Conservation (phyloP, 2,888 invertebrate genomes). For the Adelphocoris suturalis region DNA sequence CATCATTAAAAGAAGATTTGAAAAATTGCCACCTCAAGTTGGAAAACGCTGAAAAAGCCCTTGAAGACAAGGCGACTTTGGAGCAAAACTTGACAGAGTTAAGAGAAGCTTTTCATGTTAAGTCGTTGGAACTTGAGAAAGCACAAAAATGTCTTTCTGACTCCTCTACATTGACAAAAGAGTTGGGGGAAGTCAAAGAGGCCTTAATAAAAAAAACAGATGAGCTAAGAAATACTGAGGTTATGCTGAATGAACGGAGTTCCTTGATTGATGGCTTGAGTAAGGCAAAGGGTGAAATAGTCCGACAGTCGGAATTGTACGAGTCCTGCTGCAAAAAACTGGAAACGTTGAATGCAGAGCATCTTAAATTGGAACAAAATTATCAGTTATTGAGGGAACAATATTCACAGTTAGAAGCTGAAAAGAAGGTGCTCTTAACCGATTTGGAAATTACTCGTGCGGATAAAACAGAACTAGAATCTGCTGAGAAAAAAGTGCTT, state of each 20-base stretch:
- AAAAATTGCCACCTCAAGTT: neutral
- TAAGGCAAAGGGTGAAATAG: neutral
- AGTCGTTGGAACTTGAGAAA: conserved; percentile 12
- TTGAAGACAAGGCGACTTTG: neutral
- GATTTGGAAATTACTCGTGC: neutral
- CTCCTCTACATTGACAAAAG: neutral
- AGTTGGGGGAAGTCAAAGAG: neutral
- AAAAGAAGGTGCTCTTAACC: neutral
- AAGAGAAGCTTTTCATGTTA: neutral
- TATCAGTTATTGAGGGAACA: neutral
- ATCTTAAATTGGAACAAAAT: neutral
- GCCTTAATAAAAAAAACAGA: neutral
- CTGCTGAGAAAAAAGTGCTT: neutral
- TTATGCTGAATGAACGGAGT: neutral
- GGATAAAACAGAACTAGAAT: neutral
- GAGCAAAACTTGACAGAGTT: conserved; percentile 9
- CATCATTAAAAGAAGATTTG: conserved; percentile 37
- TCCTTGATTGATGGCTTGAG: neutral
- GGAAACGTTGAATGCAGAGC: neutral
- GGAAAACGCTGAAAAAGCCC: neutral
- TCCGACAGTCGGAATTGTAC: neutral
- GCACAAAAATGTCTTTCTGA: neutral
- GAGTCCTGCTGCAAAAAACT: neutral
- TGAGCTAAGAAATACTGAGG: neutral
- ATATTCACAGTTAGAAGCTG: conserved; percentile 33